Evolutionary conservation across 2,797 vertebrate genomes (phyloP).

Genomic region (Pyrocephalus nanus): DNA sequence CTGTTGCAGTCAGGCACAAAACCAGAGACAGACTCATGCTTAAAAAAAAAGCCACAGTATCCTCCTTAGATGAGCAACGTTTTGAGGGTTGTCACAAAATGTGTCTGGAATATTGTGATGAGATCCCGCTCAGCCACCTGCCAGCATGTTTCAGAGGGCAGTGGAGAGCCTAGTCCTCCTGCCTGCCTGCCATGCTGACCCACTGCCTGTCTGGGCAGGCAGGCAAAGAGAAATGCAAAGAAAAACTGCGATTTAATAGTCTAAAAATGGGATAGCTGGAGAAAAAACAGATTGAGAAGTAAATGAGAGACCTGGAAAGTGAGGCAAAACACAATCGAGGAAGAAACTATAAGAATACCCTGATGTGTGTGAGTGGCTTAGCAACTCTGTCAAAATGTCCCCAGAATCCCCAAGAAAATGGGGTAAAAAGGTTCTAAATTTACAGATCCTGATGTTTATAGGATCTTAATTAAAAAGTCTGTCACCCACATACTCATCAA

Average conservation of each 20-base stretch:
- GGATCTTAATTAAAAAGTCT: not conserved
- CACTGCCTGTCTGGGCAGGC: not conserved
- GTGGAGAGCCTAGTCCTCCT: not conserved
- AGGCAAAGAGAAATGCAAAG: not conserved
- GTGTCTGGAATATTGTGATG: not conserved
- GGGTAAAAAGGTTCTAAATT: not conserved
- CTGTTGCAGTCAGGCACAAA: not conserved
- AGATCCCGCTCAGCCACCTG: not conserved
- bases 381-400: not conserved
- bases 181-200: fast-evolving
- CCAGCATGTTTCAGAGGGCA: fast-evolving
- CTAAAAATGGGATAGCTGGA: not conserved
- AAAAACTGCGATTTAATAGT: not conserved
- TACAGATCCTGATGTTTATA: not conserved
- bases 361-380: not conserved
- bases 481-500: not conserved
- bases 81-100: not conserved
- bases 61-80: not conserved
- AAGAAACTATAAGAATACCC: not conserved
- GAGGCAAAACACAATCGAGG: not conserved
- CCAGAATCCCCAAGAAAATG: not conserved
- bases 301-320: not conserved
- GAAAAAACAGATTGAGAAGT: not conserved
- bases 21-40: not conserved
- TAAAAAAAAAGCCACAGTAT: fast-evolving